Evolutionary conservation across 2,113 vertebrate genomes (phyloP).

Genomic region (Odontophorus gujanensis): DNA sequence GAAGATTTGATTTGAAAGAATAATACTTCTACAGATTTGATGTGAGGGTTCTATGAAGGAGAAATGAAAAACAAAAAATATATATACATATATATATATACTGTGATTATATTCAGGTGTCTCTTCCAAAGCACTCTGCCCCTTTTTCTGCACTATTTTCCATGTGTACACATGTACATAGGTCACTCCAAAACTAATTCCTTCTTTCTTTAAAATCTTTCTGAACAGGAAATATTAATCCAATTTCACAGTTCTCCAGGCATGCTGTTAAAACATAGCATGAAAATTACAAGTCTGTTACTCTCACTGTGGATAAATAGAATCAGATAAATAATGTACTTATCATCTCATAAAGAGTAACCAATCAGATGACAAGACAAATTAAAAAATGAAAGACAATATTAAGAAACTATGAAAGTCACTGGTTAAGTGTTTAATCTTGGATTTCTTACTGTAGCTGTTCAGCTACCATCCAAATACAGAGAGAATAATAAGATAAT

Average conservation of each 20-base stretch:
- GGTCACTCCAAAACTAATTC: no score
- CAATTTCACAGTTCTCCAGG: not conserved
- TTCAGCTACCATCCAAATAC: not conserved
- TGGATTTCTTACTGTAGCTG: not conserved
- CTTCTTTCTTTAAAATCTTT: not conserved
- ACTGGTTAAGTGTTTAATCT: not conserved
- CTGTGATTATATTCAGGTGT: not conserved
- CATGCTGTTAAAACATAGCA: not conserved
- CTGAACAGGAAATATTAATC: not conserved
- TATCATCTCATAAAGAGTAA: not conserved
- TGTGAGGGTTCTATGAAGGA: not conserved
- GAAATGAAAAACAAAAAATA: not conserved
- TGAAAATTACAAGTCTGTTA: not conserved
- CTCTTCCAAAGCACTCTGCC: not conserved
- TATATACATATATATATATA: not conserved
- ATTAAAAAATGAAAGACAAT: not conserved
- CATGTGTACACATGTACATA: not conserved
- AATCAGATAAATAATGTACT: not conserved
- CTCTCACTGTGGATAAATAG: not conserved
- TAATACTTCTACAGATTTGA: not conserved
- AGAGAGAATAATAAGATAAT: not conserved
- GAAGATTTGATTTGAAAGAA: not conserved
- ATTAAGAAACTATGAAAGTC: not conserved
- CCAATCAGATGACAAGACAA: not conserved
- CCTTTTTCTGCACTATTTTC: not conserved